phyloP scores from a whole-genome alignment of 2,888 invertebrate genomes.

The Gasteruption jaculator region DNA sequence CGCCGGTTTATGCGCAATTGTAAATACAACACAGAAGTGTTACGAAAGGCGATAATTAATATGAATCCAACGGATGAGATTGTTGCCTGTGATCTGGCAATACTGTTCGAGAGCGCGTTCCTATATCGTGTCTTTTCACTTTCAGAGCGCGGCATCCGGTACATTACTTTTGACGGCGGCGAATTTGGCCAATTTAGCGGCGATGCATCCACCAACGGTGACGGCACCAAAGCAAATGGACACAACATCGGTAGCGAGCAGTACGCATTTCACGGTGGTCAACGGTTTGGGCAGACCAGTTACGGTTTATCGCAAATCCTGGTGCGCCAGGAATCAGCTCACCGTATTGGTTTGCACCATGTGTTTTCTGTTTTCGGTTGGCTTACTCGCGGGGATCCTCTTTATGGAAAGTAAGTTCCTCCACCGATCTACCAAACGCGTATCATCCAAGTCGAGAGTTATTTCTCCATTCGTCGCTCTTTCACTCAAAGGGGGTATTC shows the following conservation, averaged over 20 bases:
- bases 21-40: too few species aligned
- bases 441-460: too few species aligned
- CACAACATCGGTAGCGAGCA: constrained; percentile 74
- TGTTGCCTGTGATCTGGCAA: too few species aligned
- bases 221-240: constrained; percentile 59
- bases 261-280: constrained; percentile 82
- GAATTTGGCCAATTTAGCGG: constrained; percentile 57
- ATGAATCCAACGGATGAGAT: too few species aligned
- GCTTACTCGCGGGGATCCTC: constrained; percentile 75
- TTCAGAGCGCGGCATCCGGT: constrained; percentile 78
- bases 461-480: too few species aligned
- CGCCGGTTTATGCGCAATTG: too few species aligned
- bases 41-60: background rate
- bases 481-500: too few species aligned
- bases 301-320: constrained; percentile 60
- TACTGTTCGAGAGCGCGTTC: too few species aligned
- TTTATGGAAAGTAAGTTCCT: constrained; percentile 78
- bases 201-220: constrained; percentile 50
- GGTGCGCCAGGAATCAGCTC: constrained; percentile 76
- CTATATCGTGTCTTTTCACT: constrained; percentile 28
- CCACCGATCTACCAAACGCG: too few species aligned
- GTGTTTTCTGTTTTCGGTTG: constrained; percentile 76
- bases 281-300: constrained; percentile 67
- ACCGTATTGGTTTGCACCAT: constrained; percentile 78
- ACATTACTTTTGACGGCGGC: constrained; percentile 76